Conservation (phyloP, 2,113 vertebrate genomes). For the Jacana jacana region DNA sequence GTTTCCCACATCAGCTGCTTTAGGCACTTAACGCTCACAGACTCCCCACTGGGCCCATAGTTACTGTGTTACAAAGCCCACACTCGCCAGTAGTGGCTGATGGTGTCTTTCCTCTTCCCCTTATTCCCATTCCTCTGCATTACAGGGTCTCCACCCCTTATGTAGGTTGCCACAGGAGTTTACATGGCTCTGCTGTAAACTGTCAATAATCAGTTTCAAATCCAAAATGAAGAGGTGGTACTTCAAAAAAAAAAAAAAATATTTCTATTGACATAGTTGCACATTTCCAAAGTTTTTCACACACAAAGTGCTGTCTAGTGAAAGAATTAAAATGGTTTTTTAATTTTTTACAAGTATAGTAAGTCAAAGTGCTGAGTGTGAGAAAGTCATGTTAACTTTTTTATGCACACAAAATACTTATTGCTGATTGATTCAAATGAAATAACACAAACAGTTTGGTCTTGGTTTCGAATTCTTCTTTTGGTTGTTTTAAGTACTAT, state of each 20-base stretch:
- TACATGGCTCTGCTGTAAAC: not conserved
- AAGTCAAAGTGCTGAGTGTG: not conserved
- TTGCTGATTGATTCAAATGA: not conserved
- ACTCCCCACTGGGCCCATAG: rapidly evolving
- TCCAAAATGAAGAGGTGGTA: not conserved
- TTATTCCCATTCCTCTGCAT: not conserved
- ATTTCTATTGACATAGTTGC: not conserved
- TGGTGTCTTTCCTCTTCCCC: not conserved
- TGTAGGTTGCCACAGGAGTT: not conserved
- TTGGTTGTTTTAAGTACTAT: not conserved
- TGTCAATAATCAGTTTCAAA: not conserved
- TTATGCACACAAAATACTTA: not conserved
- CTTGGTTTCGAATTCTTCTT: not conserved
- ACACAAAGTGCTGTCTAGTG: not conserved
- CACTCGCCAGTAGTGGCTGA: not conserved
- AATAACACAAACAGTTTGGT: not conserved
- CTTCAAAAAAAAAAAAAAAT: not conserved
- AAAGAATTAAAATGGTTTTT: not conserved
- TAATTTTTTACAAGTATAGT: too few relatives aligned
- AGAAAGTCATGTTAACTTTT: not conserved
- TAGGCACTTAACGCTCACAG: not conserved
- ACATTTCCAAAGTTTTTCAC: rapidly evolving
- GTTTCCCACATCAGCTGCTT: not conserved
- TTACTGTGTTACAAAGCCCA: not conserved
- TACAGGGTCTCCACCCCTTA: not conserved